Base-by-base conservation (phyloP, 2,113 vertebrate species). In the Rhinoderma darwinii region DNA sequence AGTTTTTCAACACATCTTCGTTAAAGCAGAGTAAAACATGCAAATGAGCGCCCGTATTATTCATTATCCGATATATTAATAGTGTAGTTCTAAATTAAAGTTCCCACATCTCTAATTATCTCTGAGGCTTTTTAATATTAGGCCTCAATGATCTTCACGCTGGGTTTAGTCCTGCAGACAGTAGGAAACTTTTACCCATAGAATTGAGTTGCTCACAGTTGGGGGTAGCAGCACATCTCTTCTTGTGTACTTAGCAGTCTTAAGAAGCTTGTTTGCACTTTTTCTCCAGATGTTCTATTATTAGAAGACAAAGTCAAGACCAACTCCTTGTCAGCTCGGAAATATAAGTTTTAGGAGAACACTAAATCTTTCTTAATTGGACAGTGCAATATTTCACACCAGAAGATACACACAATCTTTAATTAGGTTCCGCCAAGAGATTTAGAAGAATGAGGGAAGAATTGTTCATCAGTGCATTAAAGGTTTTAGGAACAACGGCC, bases 371-470 rank as follows among this genome's bases (percentile, higher is more conserved):
- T 78, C 15, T 73, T 89, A 82, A 85, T 89, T 88, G 59, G 84
- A 86, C 39, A 54, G 1, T 82, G 89, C 88, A 86, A 80, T 80
- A 66, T 5, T 41, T 82, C 30, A 43, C 10, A 82, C 75, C 32
- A 77, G 47, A 90, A 54, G 59, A 82, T 89, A 87, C 10, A 80
- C 75, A 66, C 11, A 14, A 44, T 37, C 75, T 88, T 81, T 88
- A 89, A 88, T 88, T 92, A 89, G 88, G 87, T 90, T 91, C 89
- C 82, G 76, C 88, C 84, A 88, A 89, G 84, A 84, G 39, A 86
- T 87, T 88, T 83, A n/a, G 79, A 89, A 92, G 84, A 83, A 85
- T 84, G 84, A 56, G 39, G 82, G 87, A 84, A 86, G 86, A 82
- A 47, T 72, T 80, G 84, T 79, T 86, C 56, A 90, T 91, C 68